A percentile compares a stretch with the other conserved stretches of the same genome.
phyloP scores from a whole-genome alignment of 2,113 vertebrate genomes.

The human (Homo sapiens) region GRCh38 chr4:100478501-100479000 shows the following conservation, averaged over 20 bases:
- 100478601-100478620: not conserved
- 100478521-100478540: not conserved
- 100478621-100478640: not conserved
- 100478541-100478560: not conserved
- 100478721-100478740: not conserved
- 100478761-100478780: not conserved
- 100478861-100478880: not conserved
- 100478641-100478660: not conserved
- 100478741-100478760: not conserved
- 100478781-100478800: not conserved
- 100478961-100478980: not conserved
- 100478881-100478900: not conserved
- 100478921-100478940: not conserved
- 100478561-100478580: not conserved
- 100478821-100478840: not conserved
- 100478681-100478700: conserved; percentile 2
- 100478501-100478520: not conserved
- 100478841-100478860: no score
- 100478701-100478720: not conserved
- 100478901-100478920: not conserved
- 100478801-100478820: not conserved
- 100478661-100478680: not conserved
- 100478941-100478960: no score
- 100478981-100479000: not conserved
- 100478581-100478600: not conserved